Percentiles rank a stretch among this genome's conserved stretches.
These are phyloP conservation scores for Sinocyclocheilus anophthalmus DNA, from an alignment of 2,113 vertebrate genomes.

Conservation along the genomic window DNA sequence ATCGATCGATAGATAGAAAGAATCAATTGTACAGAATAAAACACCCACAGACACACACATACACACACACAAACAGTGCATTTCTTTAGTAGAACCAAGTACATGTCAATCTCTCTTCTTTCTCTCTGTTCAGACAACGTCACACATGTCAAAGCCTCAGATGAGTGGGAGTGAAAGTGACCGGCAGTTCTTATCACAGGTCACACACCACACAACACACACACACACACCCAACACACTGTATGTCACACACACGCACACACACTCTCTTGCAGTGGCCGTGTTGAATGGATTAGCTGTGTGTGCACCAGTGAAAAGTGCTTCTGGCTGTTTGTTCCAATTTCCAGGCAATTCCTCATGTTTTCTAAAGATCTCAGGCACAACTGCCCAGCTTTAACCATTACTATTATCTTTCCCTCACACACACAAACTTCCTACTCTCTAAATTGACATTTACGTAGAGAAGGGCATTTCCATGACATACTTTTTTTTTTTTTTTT, in stretches of 20 bases:
- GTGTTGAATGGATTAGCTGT: constrained; percentile 39
- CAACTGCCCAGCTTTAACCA: constrained; percentile 42
- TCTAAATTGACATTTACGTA: neutral
- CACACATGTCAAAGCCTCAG: constrained; percentile 11
- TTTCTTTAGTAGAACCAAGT: neutral
- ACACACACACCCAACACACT: neutral
- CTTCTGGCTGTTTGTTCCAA: constrained; percentile 50
- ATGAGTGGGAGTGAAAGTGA: constrained; percentile 34
- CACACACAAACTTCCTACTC: neutral
- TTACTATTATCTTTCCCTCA: constrained; percentile 37
- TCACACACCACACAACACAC: neutral
- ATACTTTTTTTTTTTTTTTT: neutral
- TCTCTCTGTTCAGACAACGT: neutral
- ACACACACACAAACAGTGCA: neutral
- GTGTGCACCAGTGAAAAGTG: constrained; percentile 33
- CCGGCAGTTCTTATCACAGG: constrained; percentile 35
- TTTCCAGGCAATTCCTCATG: constrained; percentile 58
- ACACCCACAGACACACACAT: neutral
- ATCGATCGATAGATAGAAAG: neutral
- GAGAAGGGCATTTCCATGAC: neutral
- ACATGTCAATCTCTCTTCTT: constrained; percentile 1
- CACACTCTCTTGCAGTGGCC: neutral
- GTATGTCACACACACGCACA: too few relatives aligned
- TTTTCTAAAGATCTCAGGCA: constrained; percentile 61
- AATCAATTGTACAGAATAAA: neutral